Base-by-base conservation (phyloP, 2,113 vertebrate species). In the Melanerpes aurifrons region DNA sequence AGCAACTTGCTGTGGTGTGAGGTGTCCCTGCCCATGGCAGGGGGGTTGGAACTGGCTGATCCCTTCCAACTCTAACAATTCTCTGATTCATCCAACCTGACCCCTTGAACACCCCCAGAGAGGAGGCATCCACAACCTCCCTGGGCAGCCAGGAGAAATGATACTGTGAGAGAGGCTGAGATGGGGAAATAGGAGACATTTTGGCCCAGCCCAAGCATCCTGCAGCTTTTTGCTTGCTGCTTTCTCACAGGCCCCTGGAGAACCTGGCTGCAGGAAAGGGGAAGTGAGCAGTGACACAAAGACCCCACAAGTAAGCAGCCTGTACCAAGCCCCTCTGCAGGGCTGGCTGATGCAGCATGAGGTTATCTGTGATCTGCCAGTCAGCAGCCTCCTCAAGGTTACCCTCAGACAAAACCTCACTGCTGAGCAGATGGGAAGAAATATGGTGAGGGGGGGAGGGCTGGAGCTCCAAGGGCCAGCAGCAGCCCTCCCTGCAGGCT, bases 401-500 rank as follows among this genome's bases (percentile, higher is more conserved):
- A 95, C 29, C 0, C 22, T 73, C 76, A 87, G 89, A 28, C 77
- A 83, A 86, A 43, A 91, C 62, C 88, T 66, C 2, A 4, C 76
- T 86, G 76, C 86, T 1, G 25, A 96, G 91, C 94, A 95, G 94
- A 92, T 95, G 94, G 90, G 82, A 94, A 92, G 80, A 96, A 96
- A 93, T 91, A 94, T 76, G 82, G 86, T 78, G 82, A 78, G 35
- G 80, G 82, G 91, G 91, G 93, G 77, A 95, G 87, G 87, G 91
- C 66, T 82, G 59, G 31, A 6, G 4, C 74, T 56, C 61, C 58
- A 94, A 64, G 1, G 1, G 70, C 54, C 63, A 92, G 80, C 68
- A 95, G 79, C 80, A 91, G 80, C 15, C 12, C 63, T 81, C 92
- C 53, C 72, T 85, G 56, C 0, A 0, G 69, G 82, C 87, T 83